Evolutionary conservation across 2,113 vertebrate species (phyloP).

Genomic region (Platysteira castanea): DNA sequence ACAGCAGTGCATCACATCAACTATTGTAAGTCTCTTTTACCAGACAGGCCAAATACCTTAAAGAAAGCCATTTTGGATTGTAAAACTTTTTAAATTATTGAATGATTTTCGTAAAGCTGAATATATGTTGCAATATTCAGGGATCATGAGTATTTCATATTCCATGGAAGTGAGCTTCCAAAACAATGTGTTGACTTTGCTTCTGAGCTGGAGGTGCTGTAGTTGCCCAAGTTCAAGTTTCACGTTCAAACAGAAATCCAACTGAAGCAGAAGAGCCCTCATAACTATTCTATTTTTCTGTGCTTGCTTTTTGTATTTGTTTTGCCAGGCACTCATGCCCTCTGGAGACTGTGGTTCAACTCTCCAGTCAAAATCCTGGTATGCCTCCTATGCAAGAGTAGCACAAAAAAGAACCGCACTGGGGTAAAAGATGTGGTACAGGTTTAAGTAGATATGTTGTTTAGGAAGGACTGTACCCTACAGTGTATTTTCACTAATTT

Average conservation of each 20-base stretch:
- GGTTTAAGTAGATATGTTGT: neutral
- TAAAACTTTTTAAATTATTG: neutral
- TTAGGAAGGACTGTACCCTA: neutral
- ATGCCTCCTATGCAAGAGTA: neutral
- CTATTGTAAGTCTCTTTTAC: neutral
- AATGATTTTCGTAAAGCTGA: neutral
- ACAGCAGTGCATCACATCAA: neutral
- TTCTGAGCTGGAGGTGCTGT: neutral
- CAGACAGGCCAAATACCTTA: neutral
- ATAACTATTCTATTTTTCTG: neutral
- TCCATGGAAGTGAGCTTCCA: neutral
- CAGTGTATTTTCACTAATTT: neutral
- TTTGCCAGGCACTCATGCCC: neutral
- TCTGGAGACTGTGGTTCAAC: neutral
- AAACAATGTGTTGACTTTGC: neutral
- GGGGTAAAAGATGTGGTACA: neutral
- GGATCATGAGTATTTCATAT: neutral
- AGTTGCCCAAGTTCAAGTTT: neutral
- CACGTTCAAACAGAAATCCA: neutral
- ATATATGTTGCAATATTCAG: neutral
- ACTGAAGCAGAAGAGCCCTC: neutral
- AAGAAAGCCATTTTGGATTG: neutral
- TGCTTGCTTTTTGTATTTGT: neutral
- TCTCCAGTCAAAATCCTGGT: neutral
- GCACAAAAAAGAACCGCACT: neutral